A percentile compares a stretch with the other conserved stretches of the same genome.
Evolutionary conservation across 2,113 vertebrate species (phyloP).

Genomic region (Ptilorrhoa leucosticta): DNA sequence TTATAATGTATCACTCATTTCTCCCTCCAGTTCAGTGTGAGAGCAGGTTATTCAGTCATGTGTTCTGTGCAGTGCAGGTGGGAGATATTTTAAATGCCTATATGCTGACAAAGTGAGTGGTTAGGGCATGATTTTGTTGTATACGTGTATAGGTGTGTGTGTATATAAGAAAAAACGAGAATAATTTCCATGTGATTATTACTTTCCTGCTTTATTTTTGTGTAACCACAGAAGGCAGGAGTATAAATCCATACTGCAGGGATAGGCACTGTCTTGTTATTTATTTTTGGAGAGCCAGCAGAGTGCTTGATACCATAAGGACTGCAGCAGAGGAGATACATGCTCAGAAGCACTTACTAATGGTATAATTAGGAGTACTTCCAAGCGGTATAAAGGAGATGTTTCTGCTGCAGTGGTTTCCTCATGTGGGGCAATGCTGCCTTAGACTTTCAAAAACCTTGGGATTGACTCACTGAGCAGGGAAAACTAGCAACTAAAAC

Average conservation of each 20-base stretch:
- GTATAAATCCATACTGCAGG: neutral
- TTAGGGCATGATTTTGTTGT: constrained; percentile 35
- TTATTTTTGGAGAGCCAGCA: neutral
- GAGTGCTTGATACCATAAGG: neutral
- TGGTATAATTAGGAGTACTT: neutral
- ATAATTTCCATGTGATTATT: neutral
- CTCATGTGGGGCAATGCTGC: neutral
- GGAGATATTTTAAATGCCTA: constrained; percentile 37
- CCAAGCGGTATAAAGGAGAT: neutral
- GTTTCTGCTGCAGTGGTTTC: neutral
- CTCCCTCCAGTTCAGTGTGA: neutral
- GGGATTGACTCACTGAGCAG: neutral
- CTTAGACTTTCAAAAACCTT: neutral
- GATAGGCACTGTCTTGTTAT: neutral
- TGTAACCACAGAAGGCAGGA: neutral
- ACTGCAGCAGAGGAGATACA: neutral
- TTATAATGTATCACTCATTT: neutral
- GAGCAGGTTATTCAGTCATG: constrained; percentile 22
- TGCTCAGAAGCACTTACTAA: neutral
- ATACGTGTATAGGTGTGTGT: neutral
- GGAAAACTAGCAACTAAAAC: neutral
- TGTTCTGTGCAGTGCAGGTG: neutral
- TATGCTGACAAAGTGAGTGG: constrained; percentile 38
- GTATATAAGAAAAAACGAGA: neutral
- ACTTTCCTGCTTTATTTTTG: constrained; percentile 1